Evolutionary conservation across 1,140 invertebrate species (phyloP).

Genomic region (Ladona fulva): DNA sequence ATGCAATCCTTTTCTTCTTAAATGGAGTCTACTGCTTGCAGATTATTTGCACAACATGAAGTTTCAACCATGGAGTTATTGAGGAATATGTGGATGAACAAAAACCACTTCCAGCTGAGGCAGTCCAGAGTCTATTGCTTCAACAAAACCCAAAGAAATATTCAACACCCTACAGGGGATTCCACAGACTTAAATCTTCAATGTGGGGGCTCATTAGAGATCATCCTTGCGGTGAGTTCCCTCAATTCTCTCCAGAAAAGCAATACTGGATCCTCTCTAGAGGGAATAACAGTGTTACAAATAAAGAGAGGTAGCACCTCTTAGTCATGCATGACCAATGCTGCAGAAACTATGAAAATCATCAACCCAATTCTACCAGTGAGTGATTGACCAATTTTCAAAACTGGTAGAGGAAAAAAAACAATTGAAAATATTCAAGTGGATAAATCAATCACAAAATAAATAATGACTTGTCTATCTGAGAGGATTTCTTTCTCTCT

Average conservation of each 20-base stretch:
- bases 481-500: too few species aligned
- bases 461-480: too few species aligned
- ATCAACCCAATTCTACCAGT: too few species aligned
- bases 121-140: not conserved
- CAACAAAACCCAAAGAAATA: not conserved
- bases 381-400: too few species aligned
- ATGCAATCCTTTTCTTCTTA: not conserved
- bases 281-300: not conserved
- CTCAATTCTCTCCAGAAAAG: not conserved
- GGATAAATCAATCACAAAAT: too few species aligned
- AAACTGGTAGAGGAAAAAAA: too few species aligned
- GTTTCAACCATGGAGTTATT: constrained; percentile 1
- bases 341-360: too few species aligned
- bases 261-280: not conserved
- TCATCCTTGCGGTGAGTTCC: not conserved
- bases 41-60: not conserved
- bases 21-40: constrained; percentile 4
- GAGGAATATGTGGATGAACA: not conserved
- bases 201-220: not conserved
- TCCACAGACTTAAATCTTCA: not conserved
- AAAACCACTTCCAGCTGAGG: not conserved
- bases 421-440: too few species aligned
- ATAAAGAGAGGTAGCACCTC: too few species aligned
- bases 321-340: too few species aligned
- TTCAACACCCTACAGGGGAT: not conserved